Conservation (phyloP, 1,140 invertebrate species). For the Metopolophium dirhodum region DNA sequence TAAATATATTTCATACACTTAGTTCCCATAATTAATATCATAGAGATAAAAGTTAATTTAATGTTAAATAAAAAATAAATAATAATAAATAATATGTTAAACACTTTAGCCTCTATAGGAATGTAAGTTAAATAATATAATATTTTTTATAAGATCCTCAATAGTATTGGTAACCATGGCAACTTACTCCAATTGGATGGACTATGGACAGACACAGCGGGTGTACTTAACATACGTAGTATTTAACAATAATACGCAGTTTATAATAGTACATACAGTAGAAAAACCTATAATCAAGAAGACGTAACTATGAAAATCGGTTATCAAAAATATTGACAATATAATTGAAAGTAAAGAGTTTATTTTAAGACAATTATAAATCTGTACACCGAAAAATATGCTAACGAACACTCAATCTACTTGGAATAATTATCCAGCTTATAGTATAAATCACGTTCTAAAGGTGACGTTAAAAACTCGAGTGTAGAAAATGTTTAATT, state of each 20-base stretch:
- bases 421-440: background rate
- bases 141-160: background rate
- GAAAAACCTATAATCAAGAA: background rate
- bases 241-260: background rate
- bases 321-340: background rate
- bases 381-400: background rate
- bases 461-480: background rate
- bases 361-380: background rate
- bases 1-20: no score
- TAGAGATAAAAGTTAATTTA: no score
- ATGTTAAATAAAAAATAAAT: no score
- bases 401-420: background rate
- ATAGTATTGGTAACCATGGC: background rate
- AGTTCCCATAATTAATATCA: no score
- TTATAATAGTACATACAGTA: background rate
- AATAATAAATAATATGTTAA: no score
- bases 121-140: background rate
- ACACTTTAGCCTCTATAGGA: background rate
- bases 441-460: slow-evolving; percentile 11
- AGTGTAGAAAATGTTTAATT: background rate
- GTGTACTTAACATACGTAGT: background rate
- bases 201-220: background rate
- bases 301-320: background rate
- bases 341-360: background rate
- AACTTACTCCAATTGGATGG: background rate